Conservation (phyloP, 2,888 invertebrate genomes). For the Clivina fossor region DNA sequence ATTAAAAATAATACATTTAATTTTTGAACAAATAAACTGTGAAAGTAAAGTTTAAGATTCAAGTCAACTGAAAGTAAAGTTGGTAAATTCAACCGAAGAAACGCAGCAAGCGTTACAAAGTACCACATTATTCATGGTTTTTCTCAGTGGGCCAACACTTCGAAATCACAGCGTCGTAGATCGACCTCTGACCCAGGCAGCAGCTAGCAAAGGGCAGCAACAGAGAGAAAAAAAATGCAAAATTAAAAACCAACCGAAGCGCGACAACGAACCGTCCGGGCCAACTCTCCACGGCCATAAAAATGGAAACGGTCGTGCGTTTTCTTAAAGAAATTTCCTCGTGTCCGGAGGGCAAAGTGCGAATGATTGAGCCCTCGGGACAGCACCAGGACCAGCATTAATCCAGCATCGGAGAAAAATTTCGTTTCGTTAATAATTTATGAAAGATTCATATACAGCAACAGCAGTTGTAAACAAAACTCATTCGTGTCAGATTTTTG, state of each 20-base stretch:
- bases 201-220: background rate
- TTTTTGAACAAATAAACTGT: too few species aligned
- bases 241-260: constrained; percentile 14
- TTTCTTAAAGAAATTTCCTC: background rate
- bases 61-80: too few species aligned
- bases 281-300: background rate
- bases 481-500: background rate
- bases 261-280: too few species aligned
- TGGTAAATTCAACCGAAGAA: too few species aligned
- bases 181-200: background rate
- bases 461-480: background rate
- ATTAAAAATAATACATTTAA: too few species aligned
- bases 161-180: too few species aligned
- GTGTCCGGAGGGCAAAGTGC: constrained; percentile 5
- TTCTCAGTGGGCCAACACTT: too few species aligned
- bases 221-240: constrained; percentile 5
- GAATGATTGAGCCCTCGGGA: constrained; percentile 15
- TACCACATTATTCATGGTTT: too few species aligned
- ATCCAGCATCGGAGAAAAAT: constrained; percentile 15
- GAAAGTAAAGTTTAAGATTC: too few species aligned
- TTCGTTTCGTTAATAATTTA: constrained; percentile 12
- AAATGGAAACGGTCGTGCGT: background rate
- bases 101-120: too few species aligned
- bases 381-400: constrained; percentile 10
- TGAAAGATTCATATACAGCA: constrained; percentile 15